These are phyloP conservation scores for Oncorhynchus tshawytscha DNA, from an alignment of 2,113 vertebrate species.

Conservation along the genomic window DNA sequence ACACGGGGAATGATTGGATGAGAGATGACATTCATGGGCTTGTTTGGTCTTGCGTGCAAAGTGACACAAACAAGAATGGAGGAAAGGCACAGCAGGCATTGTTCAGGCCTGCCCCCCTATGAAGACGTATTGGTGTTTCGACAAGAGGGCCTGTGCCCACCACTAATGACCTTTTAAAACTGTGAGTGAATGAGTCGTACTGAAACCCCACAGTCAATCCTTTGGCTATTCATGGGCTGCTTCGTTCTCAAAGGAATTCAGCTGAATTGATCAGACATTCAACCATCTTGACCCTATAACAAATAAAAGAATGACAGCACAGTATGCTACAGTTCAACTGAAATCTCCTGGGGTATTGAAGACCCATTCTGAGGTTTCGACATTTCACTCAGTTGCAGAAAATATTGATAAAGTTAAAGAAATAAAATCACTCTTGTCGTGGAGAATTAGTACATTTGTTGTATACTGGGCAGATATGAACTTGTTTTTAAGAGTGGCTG, in stretches of 20 bases:
- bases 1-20: constrained; percentile 4
- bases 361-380: too few relatives aligned
- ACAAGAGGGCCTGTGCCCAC: constrained; percentile 59
- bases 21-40: constrained; percentile 22
- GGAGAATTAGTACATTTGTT: neutral
- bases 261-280: constrained; percentile 55
- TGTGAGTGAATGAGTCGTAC: constrained; percentile 56
- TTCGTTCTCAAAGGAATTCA: neutral
- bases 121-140: constrained; percentile 66
- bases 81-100: constrained; percentile 56
- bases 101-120: constrained; percentile 42
- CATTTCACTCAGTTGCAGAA: too few relatives aligned
- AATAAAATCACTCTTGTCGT: too few relatives aligned
- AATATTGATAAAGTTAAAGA: too few relatives aligned
- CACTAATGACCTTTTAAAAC: constrained; percentile 75
- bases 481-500: constrained; percentile 25
- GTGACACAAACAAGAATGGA: constrained; percentile 40
- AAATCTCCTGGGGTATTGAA: neutral
- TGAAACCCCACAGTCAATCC: constrained; percentile 19
- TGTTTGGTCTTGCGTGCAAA: constrained; percentile 28
- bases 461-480: constrained; percentile 2
- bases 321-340: neutral
- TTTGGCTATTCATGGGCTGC: neutral
- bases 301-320: constrained; percentile 18
- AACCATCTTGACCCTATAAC: constrained; percentile 47